Base-by-base conservation (phyloP, 2,888 invertebrate genomes). In the Scaptomyza tumidula region DNA sequence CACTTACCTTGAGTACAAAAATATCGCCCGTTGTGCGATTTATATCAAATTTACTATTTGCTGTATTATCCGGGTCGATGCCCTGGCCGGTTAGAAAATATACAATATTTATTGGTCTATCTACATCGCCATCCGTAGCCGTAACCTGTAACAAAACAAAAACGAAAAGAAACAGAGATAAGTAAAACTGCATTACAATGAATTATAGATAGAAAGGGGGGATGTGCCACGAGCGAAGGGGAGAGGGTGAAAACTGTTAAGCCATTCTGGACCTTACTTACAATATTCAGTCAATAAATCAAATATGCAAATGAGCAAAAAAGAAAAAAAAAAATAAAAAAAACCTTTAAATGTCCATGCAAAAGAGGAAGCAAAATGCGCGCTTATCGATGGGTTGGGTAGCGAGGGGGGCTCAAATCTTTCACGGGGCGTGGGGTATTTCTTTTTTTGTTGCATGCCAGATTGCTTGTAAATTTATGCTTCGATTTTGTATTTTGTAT, bases 1-100 rank as follows among this genome's bases (percentile, higher is more conserved):
- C 66, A 92, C 93, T 94, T 93, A 98, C 98, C 96, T 98, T 98
- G 48, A 98, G 94, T 29, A 98, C 98, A 92, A 96, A 98, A 93
- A 99, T 98, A 93, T 98, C 97, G 77, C 98, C 99, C 6, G 97
- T 97, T 39, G 98, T 98, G 74, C 98, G 95, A 93, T 98, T 98
- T 90, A 99, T 98, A 92, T 98, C 98, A 91, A 99, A 99, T 93
- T 98, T 98, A 93, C 97, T 97, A 92, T 98, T 98, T 77, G 97
- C 96, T 59, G 97, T 97, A 93, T 98, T 98, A 92, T 98, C 97
- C 41, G 97, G 96, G 93, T 98, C 98, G 88, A 98, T 98, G 73
- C 98, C 98, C 92, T 98, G 98, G n/a, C 98, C 98, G 55, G 98
- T 98, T 77, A 98, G 93, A 93, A 98, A 97, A 93, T 98, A 99